Evolutionary conservation across 2,113 vertebrate species (phyloP).

Genomic region (Herpetotheres cachinnans): DNA sequence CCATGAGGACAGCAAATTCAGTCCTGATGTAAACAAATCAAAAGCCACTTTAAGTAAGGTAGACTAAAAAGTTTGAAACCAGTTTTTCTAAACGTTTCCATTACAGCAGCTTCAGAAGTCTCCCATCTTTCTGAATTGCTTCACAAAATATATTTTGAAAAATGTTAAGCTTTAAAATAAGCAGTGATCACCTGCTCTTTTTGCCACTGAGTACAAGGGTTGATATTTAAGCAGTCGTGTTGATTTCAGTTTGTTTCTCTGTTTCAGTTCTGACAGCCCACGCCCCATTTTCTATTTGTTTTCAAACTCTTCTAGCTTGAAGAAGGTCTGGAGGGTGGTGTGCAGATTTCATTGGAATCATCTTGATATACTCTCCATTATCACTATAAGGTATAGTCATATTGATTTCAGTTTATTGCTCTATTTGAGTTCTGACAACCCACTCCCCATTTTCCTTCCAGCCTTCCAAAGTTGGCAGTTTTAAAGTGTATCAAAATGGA

Average conservation of each 20-base stretch:
- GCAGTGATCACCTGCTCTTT: not conserved
- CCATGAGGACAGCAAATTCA: not conserved
- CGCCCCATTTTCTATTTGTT: not conserved
- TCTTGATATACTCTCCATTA: not conserved
- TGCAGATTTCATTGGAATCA: not conserved
- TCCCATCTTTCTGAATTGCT: not conserved
- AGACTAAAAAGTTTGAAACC: not conserved
- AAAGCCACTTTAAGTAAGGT: not conserved
- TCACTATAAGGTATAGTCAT: not conserved
- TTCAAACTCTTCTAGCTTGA: not conserved
- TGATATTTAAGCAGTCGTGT: not conserved
- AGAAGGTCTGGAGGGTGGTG: not conserved
- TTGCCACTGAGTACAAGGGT: not conserved
- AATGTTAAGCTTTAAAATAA: not conserved
- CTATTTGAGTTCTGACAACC: not conserved
- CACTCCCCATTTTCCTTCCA: not conserved
- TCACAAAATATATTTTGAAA: not conserved
- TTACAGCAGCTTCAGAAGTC: not conserved
- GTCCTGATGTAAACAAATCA: not conserved
- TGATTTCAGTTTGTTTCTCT: not conserved
- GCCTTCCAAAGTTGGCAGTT: not conserved
- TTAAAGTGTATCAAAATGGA: not conserved
- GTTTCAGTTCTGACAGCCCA: not conserved
- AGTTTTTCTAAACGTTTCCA: not conserved
- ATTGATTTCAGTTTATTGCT: not conserved